Evolutionary conservation across 2,797 vertebrate genomes (phyloP), one percentile per base, ranked within the genome.

Genomic region (Pseudocheirus occidentalis): DNA sequence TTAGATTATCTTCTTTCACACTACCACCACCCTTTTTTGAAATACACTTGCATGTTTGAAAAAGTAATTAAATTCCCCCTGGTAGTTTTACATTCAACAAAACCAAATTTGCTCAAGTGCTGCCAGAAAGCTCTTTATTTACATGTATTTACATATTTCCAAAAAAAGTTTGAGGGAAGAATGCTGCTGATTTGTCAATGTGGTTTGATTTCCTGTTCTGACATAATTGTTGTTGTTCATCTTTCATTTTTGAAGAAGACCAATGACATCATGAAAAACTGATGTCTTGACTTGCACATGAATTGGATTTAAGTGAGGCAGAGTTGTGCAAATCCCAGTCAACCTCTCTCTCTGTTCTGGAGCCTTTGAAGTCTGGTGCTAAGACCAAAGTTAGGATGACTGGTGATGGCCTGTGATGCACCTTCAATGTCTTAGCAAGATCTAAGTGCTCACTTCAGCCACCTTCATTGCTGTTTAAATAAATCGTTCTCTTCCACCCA

Each of bases 191-290:
- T 87, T 73, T 92, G 53, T 66, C 18, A 59, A 50, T 59, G 58
- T 29, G 10, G n/a, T 90, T 46, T 94, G 91, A 94, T 97, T 95
- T 62, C 28, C 50, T 97, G 91, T 40, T 81, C n/a, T 40, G n/a
- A 81, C 66, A 24, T 81, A 40, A 2, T 46, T 81, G 1, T n/a
- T 16, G 34, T n/a, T 73, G n/a, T 46, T 40, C 2, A 81, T 81
- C 18, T 18, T 81, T 81, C 66, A 24, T 81, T 81, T 81, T 40
- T 6, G 7, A 81, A 81, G 21, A 73, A 73, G 16, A 40, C 5
- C n/a, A 24, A 24, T 81, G n/a, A 81, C n/a, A 81, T 81, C 18
- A 81, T 3, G 0, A 24, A 40, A 24, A 2, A 81, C 34, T 40
- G 62, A n/a, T 18, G 1, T 7, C 62, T 73, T 40, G 34, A 73